Base-by-base conservation (phyloP, 2,888 invertebrate genomes). In the Plebejus melissa region DNA sequence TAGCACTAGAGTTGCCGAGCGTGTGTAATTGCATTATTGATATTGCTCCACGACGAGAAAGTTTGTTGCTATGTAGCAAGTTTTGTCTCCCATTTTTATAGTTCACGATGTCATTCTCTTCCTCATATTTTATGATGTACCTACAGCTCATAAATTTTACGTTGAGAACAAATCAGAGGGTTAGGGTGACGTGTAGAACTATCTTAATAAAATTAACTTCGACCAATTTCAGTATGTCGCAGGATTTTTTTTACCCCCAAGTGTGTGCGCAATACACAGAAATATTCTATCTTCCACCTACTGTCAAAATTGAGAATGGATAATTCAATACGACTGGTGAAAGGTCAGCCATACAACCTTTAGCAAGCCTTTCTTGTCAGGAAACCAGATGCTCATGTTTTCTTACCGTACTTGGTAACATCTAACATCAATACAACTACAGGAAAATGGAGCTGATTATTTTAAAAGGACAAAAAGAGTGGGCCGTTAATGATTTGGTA, bases 31-130 rank as follows among this genome's bases (percentile, higher is more conserved):
- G 32, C 13, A 65, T 65, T 65, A 65, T 65, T 65, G 65, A 65
- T 65, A 32, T 65, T 32, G 22, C 65, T 65, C 32, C 13, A 36
- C 16, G 65, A 65, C 13, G 1, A 13, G 32, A 36, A 65, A 65
- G 13, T 65, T 65, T 65, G 65, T 65, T 65, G 32, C 32, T 65
- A 32, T 65, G 65, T 32, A 65, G 65, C 32, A 36, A 65, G 65
- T 65, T 65, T 65, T 36, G 32, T 65, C 65, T 65, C 32, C 65
- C 32, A 65, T 22, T 65, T 65, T 65, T 65, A 65, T 65, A 32
- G 65, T 36, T 16, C 36, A 65, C 65, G 65, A 36, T 65, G 65
- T 65, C 36, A 65, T 65, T 36, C 16, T 0, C 32, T 32, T 65
- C 32, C 22, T 58, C 60, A 4, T 60, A 28, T 9, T 32, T 36